Evolutionary conservation across 1,140 invertebrate species (phyloP), one percentile per base, ranked within the genome.

Genomic region (Heliconius himera): DNA sequence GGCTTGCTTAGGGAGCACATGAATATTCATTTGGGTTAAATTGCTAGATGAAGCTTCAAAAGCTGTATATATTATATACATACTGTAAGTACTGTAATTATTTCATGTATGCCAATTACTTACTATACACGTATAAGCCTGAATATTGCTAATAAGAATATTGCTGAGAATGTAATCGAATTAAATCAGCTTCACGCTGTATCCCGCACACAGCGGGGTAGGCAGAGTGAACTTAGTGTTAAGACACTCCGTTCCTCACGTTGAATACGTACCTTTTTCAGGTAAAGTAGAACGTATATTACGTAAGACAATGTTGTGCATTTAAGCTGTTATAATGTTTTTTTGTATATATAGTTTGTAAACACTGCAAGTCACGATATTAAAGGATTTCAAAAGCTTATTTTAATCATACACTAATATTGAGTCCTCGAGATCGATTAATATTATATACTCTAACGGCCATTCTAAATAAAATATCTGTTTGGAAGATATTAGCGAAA

Each of bases 11-110:
- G 20, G 22, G 22, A 66, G 60, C 60, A 66, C 11, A 66, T 66
- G 60, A 66, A 66, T 66, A 66, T 66, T 66, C 60, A 66, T 66
- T 66, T 29, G 9, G 60, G 26, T 66, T 29, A 66, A 66, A 66
- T 66, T 66, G 60, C 60, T 66, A 66, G 60, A 26, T 66, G 60
- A 66, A 66, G 60, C 60, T 66, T 66, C 60, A 66, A 26, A 29
- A 66, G 60, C 60, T 66, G 9, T 66, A 66, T 66, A 66, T 29
- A 66, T 66, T 66, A 66, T 66, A 66, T 66, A 29, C 60, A 66
- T 66, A 26, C 11, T 66, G 60, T 26, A 66, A 66, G 20, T 29
- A 66, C 60, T 26, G 60, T 66, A 66, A 66, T 66, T 66, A 66
- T 26, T 26, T 66, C 60, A 1, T 60, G 56, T 60, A 60, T 66